Evolutionary conservation across 2,888 invertebrate species (phyloP).

Genomic region (Athrips mouffetella): DNA sequence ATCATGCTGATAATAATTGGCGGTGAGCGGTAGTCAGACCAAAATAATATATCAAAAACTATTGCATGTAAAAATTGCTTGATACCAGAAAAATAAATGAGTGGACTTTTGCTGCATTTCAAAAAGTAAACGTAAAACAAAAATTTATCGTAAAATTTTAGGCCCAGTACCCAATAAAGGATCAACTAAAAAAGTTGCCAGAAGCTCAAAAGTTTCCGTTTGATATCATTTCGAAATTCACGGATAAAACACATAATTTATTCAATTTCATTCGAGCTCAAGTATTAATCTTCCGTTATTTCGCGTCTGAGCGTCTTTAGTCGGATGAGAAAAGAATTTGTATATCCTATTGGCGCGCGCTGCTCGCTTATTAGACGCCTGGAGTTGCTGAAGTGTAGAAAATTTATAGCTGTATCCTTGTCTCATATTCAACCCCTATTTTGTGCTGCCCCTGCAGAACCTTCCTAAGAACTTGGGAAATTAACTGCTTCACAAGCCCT

Average conservation of each 20-base stretch:
- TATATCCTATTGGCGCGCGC: conserved; percentile 28
- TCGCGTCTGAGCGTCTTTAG: conserved; percentile 19
- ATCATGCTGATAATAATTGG: conserved; percentile 1
- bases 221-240: conserved; percentile 3
- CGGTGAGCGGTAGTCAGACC: neutral
- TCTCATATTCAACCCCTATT: too few relatives aligned
- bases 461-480: too few relatives aligned
- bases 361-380: conserved; percentile 31
- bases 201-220: neutral
- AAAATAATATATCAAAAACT: too few relatives aligned
- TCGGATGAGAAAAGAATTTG: conserved; percentile 26
- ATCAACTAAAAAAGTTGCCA: neutral
- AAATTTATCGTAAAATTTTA: neutral
- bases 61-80: neutral
- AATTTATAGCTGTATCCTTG: conserved; percentile 39
- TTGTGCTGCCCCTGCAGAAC: too few relatives aligned
- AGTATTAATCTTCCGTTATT: conserved; percentile 23
- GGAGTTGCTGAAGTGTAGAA: conserved; percentile 31
- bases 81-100: neutral
- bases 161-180: neutral
- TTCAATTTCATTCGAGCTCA: conserved; percentile 19
- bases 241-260: conserved; percentile 16
- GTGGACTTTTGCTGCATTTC: neutral
- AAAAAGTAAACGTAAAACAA: neutral
- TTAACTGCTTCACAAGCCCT: too few relatives aligned